Conservation (phyloP, 2,888 invertebrate species). For the Nomada lathburiana region DNA sequence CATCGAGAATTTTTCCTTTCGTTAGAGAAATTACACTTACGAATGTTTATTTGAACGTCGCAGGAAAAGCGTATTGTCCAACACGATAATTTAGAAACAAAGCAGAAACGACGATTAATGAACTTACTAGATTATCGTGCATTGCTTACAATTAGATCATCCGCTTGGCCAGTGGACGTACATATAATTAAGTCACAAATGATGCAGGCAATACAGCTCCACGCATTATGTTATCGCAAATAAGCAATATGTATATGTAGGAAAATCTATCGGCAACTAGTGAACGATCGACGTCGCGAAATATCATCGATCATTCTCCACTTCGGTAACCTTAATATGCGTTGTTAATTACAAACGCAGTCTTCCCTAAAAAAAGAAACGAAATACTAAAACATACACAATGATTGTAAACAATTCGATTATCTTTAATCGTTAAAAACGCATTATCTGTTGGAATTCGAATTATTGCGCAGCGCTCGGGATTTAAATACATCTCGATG, state of each 20-base stretch:
- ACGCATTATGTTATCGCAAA: constrained; percentile 23
- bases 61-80: too few relatives aligned
- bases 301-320: constrained; percentile 41
- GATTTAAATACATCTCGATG: not conserved
- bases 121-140: constrained; percentile 6
- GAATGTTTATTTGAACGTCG: too few relatives aligned
- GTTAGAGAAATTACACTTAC: too few relatives aligned
- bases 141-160: not conserved
- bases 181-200: constrained; percentile 20
- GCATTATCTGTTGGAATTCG: not conserved
- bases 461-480: constrained; percentile 16
- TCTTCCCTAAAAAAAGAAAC: not conserved
- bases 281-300: not conserved
- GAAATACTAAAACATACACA: not conserved
- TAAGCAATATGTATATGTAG: not conserved
- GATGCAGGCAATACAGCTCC: not conserved
- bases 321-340: constrained; percentile 21
- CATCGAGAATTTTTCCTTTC: too few relatives aligned
- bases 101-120: not conserved
- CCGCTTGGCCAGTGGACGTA: not conserved
- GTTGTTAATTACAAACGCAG: not conserved
- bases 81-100: too few relatives aligned
- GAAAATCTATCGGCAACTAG: not conserved
- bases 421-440: not conserved
- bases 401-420: not conserved